Conservation (phyloP, 2,113 vertebrate genomes). For the Mesoclemmys tuberculata region DNA sequence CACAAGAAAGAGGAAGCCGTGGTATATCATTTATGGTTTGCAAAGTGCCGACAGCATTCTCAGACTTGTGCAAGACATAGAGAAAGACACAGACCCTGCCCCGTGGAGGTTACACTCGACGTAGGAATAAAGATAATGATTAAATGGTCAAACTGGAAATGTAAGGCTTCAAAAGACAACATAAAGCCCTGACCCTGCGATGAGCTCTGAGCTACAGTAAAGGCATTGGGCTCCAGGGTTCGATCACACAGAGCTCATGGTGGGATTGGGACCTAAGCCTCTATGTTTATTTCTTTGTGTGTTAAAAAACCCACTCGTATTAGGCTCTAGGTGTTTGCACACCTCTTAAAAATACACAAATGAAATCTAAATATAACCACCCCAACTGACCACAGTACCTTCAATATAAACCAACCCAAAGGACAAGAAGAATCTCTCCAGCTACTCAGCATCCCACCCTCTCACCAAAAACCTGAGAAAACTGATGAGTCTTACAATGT, state of each 20-base stretch:
- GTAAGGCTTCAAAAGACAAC: neutral
- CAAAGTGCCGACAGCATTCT: conserved; percentile 46
- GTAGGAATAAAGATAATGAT: neutral
- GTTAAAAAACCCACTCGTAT: too few species aligned
- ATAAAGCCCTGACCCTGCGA: neutral
- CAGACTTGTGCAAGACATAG: neutral
- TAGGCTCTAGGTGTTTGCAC: too few species aligned
- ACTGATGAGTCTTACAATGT: neutral
- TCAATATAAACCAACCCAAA: neutral
- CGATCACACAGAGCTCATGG: neutral
- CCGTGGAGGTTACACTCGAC: conserved; percentile 14
- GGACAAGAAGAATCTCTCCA: neutral
- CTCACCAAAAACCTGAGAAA: neutral
- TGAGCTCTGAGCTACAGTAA: neutral
- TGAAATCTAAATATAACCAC: neutral
- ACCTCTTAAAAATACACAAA: neutral
- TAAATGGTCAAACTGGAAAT: neutral
- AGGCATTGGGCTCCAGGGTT: neutral
- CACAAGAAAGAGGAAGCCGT: conserved; percentile 41
- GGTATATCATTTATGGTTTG: conserved; percentile 63
- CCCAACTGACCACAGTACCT: neutral
- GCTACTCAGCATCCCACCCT: neutral
- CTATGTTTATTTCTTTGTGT: neutral
- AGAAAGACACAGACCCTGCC: conserved; percentile 40
- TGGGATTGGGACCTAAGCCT: neutral